Evolutionary conservation across 1,140 invertebrate species (phyloP), one percentile per base, ranked within the genome.

Genomic region (Neodiprion lecontei): DNA sequence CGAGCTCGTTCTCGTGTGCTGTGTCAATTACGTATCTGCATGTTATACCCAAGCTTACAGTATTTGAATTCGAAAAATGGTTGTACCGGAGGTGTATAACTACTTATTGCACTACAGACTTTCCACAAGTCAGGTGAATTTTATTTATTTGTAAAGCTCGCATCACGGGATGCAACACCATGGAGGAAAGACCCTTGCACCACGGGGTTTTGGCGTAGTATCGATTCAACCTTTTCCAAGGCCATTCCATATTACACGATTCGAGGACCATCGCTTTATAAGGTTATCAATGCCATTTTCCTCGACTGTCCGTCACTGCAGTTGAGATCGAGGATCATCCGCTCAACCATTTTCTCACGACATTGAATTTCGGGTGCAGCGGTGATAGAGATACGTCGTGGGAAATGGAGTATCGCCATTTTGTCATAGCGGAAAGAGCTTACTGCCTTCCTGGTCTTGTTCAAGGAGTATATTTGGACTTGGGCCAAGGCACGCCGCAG

Each of bases 401-500:
- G 53, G 53, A 61, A 61, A 14, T 17, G 8, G n/a, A 61, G 53
- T 14, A 61, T 17, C 53, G 53, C 53, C 53, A 61, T 61, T 61
- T 61, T 61, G 53, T 61, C 53, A 61, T 14, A 61, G 5, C 53
- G 53, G 28, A 40, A 40, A 40, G 28, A 40, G 28, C n/a, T 17
- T 12, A 61, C 11, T 0, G 53, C 53, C 53, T 61, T 17, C 53
- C 11, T 14, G 53, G 53, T 14, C 11, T 17, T 61, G 11, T 61
- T 66, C 50, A 53, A 14, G 48, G 73, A 79, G 77, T 82, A 78
- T 76, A 85, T 82, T 83, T 84, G 82, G 84, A 82, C 21, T 40
- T 17, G 68, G 40, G 81, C 84, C 84, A 85, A 80, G 78, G 79
- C 79, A 81, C 74, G 81, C 79, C 78, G 80, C 75, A 78, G 80